Conservation (phyloP, 2,888 invertebrate genomes). For the Selenia dentaria region DNA sequence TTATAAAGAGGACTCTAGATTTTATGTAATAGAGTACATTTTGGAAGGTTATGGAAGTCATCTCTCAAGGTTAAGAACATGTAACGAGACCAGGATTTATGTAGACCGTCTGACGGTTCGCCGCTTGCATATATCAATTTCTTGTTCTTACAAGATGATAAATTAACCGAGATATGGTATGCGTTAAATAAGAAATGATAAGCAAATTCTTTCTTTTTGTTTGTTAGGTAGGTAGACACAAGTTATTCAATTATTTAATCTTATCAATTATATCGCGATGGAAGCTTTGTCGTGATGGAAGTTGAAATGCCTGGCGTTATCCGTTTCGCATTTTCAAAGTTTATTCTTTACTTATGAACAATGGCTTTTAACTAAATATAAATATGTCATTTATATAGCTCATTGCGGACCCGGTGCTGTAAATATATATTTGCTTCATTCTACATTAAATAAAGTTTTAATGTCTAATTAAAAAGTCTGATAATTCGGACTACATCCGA, state of each 20-base stretch:
- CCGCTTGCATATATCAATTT: constrained; percentile 68
- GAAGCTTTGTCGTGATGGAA: not conserved
- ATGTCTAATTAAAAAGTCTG: too few species aligned
- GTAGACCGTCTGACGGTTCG: constrained; percentile 46
- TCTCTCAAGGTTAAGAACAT: constrained; percentile 52
- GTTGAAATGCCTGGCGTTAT: too few species aligned
- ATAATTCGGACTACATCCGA: too few species aligned
- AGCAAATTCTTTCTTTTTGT: constrained; percentile 31
- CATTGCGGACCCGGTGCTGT: too few species aligned
- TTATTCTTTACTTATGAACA: too few species aligned
- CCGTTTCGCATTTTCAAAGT: too few species aligned
- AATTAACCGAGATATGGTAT: constrained; percentile 64
- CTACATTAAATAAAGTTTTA: too few species aligned
- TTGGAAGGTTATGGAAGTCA: constrained; percentile 22
- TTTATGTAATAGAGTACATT: constrained; percentile 34
- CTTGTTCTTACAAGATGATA: constrained; percentile 63
- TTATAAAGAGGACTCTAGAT: not conserved
- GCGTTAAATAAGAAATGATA: constrained; percentile 48
- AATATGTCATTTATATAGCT: too few species aligned
- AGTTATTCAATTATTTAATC: constrained; percentile 26
- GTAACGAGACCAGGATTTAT: constrained; percentile 54
- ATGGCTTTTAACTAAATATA: too few species aligned
- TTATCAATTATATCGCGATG: constrained; percentile 1
- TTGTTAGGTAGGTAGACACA: constrained; percentile 17
- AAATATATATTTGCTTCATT: too few species aligned